These are phyloP conservation scores for Hemistola chrysoprasaria DNA, from an alignment of 2,888 invertebrate genomes.

Conservation along the genomic window DNA sequence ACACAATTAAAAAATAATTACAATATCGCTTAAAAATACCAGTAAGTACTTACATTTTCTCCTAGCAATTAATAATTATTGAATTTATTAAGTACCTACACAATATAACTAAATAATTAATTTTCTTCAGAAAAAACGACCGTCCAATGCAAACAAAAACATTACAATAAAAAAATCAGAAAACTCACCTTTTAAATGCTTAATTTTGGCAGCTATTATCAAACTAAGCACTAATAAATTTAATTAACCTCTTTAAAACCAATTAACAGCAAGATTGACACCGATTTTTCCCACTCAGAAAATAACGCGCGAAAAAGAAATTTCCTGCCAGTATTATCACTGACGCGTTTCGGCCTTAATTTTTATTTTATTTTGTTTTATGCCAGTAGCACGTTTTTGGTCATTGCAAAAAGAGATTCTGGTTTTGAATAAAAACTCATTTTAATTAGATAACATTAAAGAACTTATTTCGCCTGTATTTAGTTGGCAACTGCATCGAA, in stretches of 20 bases:
- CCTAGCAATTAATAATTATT: no score
- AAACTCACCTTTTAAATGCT: constrained; percentile 61
- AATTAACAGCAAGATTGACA: no score
- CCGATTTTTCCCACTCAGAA: no score
- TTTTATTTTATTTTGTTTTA: background rate
- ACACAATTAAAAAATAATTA: no score
- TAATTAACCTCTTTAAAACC: background rate
- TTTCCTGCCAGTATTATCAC: constrained; percentile 2
- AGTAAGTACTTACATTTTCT: no score
- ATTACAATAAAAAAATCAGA: constrained; percentile 7
- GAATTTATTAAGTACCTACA: no score
- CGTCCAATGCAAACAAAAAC: constrained; percentile 8
- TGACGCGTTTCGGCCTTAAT: background rate
- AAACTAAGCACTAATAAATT: constrained; percentile 2
- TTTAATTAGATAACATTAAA: background rate
- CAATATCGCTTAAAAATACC: no score
- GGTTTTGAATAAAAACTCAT: no score
- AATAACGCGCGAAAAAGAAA: background rate
- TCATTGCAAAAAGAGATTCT: background rate
- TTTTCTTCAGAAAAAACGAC: no score
- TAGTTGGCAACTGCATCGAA: constrained; percentile 54
- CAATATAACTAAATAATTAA: constrained; percentile 24
- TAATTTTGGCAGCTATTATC: constrained; percentile 55
- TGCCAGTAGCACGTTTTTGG: constrained; percentile 1
- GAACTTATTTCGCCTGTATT: constrained; percentile 34